Evolutionary conservation across 2,113 vertebrate species (phyloP).

Genomic region (Nesogale talazaci): DNA sequence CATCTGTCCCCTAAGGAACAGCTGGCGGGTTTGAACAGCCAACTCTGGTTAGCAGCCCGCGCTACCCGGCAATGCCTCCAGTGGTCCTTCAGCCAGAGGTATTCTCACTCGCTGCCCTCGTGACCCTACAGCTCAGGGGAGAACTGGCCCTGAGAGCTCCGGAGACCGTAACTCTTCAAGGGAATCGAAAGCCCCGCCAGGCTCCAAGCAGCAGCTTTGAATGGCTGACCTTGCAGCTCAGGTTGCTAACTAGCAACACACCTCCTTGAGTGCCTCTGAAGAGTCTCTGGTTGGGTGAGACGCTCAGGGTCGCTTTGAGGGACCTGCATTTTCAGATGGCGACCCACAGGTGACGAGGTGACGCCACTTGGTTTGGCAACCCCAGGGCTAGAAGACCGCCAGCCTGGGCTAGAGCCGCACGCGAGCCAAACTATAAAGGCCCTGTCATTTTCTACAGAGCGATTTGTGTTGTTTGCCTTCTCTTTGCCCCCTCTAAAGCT

Average conservation of each 20-base stretch:
- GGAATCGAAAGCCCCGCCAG: too few relatives aligned
- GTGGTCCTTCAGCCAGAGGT: too few relatives aligned
- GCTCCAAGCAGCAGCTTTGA: too few relatives aligned
- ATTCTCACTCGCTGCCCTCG: too few relatives aligned
- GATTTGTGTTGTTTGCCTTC: background rate
- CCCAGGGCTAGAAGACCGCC: background rate
- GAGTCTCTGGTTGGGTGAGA: background rate
- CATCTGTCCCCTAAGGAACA: too few relatives aligned
- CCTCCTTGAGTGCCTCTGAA: background rate
- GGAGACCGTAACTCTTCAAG: too few relatives aligned
- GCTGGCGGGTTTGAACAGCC: too few relatives aligned
- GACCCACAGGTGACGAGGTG: background rate
- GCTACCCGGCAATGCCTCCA: too few relatives aligned
- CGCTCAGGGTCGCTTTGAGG: background rate
- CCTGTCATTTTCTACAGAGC: constrained; percentile 8
- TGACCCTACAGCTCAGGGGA: too few relatives aligned
- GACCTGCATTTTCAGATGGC: background rate
- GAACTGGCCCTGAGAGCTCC: too few relatives aligned
- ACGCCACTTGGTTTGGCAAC: background rate
- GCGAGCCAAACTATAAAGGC: background rate
- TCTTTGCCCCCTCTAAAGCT: background rate
- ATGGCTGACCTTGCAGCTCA: background rate
- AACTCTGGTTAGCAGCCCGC: too few relatives aligned
- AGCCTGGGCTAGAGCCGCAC: background rate
- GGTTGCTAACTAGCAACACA: background rate